Percentiles rank a stretch among this genome's conserved stretches.
Conservation (phyloP, 2,113 vertebrate species). For the Nycticebus coucang region DNA sequence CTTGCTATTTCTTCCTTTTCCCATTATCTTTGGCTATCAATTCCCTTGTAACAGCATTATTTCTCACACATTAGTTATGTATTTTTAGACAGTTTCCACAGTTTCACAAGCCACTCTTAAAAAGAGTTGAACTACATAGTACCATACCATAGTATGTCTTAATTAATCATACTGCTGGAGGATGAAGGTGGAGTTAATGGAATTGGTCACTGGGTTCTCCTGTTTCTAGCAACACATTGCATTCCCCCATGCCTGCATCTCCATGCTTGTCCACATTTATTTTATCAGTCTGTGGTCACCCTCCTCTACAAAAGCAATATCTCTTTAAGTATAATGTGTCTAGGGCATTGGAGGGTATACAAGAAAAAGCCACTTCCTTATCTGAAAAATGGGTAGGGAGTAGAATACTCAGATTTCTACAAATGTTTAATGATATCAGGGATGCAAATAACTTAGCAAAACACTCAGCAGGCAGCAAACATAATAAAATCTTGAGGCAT, state of each 20-base stretch:
- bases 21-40: constrained; percentile 71
- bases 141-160: constrained; percentile 14
- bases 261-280: not conserved
- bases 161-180: constrained; percentile 24
- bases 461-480: not conserved
- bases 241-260: not conserved
- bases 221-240: not conserved
- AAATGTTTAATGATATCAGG: not conserved
- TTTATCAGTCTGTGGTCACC: constrained; percentile 9
- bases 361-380: not conserved
- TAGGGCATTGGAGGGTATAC: not conserved
- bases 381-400: not conserved
- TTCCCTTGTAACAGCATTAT: constrained; percentile 68
- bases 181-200: constrained; percentile 32
- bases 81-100: constrained; percentile 65
- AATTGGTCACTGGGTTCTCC: not conserved
- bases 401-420: not conserved
- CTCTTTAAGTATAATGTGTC: constrained; percentile 27
- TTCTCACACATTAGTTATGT: constrained; percentile 63
- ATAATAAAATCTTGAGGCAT: not conserved
- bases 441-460: constrained; percentile 17
- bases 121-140: constrained; percentile 30
- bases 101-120: constrained; percentile 54
- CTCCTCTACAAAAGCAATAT: constrained; percentile 13
- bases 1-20: constrained; percentile 72